phyloP scores from a whole-genome alignment of 2,888 invertebrate species.

The Rhogogaster chlorosoma region DNA sequence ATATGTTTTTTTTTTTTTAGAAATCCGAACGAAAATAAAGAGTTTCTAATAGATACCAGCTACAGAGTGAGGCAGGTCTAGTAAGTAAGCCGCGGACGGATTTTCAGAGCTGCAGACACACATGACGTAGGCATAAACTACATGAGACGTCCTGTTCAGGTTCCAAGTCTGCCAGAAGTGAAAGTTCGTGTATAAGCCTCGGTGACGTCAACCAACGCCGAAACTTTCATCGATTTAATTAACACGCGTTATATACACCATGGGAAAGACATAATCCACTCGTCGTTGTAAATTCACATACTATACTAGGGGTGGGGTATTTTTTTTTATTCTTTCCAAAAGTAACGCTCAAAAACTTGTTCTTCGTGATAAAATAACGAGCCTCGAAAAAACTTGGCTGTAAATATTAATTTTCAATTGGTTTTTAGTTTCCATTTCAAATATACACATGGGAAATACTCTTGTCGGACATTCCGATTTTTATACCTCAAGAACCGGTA shows the following conservation, averaged over 20 bases:
- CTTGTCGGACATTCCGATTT: no score
- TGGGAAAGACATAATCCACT: not conserved
- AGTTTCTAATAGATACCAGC: not conserved
- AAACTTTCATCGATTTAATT: conserved; percentile 38
- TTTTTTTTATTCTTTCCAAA: no score
- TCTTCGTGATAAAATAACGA: no score
- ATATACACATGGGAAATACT: no score
- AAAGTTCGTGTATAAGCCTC: conserved; percentile 3
- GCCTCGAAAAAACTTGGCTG: no score
- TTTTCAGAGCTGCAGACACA: not conserved
- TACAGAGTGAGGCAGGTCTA: not conserved
- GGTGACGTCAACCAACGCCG: conserved; percentile 17
- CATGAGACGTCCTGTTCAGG: not conserved
- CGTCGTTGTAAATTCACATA: not conserved
- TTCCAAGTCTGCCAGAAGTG: conserved; percentile 8
- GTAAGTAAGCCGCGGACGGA: not conserved
- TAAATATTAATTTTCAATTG: no score
- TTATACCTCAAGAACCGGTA: no score
- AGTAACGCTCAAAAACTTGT: no score
- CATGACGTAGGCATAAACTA: not conserved
- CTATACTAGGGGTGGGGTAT: no score
- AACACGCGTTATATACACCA: not conserved
- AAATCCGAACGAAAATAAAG: not conserved
- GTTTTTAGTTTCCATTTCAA: no score
- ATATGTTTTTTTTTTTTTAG: no score